phyloP scores from a whole-genome alignment of 2,113 vertebrate genomes.

The Puntigrus tetrazona region DNA sequence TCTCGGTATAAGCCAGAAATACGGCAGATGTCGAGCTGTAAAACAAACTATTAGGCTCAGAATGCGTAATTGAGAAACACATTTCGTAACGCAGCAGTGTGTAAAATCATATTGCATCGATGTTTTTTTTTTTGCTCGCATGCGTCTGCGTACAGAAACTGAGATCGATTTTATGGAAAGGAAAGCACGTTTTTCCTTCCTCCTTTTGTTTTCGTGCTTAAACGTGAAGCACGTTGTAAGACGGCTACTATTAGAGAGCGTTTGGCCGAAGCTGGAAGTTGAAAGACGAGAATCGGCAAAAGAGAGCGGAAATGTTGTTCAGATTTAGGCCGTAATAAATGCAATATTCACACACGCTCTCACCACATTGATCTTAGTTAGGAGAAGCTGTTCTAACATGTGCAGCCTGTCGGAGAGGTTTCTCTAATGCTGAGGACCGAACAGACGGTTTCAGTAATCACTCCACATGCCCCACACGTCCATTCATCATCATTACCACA shows the following conservation, averaged over 20 bases:
- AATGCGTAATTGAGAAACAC: background rate
- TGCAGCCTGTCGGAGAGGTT: conserved; percentile 53
- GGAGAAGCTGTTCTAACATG: conserved; percentile 53
- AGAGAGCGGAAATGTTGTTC: background rate
- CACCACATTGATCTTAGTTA: conserved; percentile 24
- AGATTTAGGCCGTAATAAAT: background rate
- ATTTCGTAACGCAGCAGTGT: background rate
- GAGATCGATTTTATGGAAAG: background rate
- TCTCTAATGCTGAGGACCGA: conserved; percentile 51
- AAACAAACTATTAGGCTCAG: background rate
- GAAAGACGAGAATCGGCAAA: background rate
- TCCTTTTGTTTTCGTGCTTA: background rate
- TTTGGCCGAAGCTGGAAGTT: background rate
- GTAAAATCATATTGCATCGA: background rate
- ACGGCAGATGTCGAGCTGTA: background rate
- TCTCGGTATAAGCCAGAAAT: background rate
- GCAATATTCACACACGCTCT: background rate
- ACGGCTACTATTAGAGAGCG: conserved; percentile 18
- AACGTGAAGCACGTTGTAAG: conserved; percentile 4
- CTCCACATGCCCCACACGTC: conserved; percentile 47
- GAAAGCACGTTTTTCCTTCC: background rate
- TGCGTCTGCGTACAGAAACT: background rate
- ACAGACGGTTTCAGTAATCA: conserved; percentile 64
- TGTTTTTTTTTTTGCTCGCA: background rate
- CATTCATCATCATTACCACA: conserved; percentile 62